Conservation (phyloP, 2,797 vertebrate species). For the Limnodromus scolopaceus region DNA sequence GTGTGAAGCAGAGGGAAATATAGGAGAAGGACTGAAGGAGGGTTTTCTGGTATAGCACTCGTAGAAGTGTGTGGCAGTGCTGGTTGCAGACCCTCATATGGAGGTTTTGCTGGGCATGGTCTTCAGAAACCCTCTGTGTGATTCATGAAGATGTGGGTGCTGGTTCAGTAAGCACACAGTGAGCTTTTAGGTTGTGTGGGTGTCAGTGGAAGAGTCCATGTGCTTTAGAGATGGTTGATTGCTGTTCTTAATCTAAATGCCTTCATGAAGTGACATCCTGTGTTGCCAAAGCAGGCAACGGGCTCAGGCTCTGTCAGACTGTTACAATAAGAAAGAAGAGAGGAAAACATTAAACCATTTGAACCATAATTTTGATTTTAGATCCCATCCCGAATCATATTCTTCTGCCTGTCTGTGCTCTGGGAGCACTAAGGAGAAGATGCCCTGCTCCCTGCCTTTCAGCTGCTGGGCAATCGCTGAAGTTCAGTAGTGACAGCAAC, state of each 20-base stretch:
- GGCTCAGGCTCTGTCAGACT: neutral
- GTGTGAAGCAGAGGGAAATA: neutral
- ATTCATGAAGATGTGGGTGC: neutral
- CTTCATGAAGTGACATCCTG: neutral
- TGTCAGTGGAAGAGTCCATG: neutral
- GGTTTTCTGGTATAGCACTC: neutral
- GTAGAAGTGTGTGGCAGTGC: neutral
- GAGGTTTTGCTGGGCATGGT: neutral
- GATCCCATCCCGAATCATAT: neutral
- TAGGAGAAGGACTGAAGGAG: neutral
- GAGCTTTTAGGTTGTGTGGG: neutral
- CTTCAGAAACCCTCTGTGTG: neutral
- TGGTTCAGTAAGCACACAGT: neutral
- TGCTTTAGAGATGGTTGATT: neutral
- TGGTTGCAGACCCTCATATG: fast-evolving
- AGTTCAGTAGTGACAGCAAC: neutral
- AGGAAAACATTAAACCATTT: neutral
- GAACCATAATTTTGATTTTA: neutral
- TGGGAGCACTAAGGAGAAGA: neutral
- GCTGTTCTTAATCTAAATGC: neutral
- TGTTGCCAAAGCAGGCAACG: neutral
- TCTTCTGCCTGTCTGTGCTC: neutral
- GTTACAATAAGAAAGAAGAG: neutral
- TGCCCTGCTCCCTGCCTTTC: neutral
- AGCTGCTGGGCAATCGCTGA: neutral